Base-by-base conservation (phyloP, 2,113 vertebrate species). In the Gymnocephalus cernua region DNA sequence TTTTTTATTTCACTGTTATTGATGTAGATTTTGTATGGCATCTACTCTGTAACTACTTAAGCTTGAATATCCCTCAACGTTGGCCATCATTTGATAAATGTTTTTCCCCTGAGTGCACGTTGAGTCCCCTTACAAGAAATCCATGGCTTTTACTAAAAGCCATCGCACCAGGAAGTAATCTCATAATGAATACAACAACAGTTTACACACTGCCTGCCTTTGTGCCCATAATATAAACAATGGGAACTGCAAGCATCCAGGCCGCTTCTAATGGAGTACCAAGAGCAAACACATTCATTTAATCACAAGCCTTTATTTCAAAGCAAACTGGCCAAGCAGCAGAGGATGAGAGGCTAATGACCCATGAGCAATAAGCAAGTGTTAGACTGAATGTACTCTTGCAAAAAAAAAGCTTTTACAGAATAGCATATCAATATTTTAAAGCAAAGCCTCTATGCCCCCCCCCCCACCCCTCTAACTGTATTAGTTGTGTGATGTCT, bases 381-480 rank as follows among this genome's bases (percentile, higher is more conserved):
- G 96, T 98, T 98, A 97, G 96, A 97, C 96, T 96, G 95, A 96
- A 97, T 96, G 96, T 95, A 96, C 95, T 96, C 93, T 96, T 95
- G 95, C 83, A 87, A 59, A 75, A 53, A 79, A 88, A 89, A 91
- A 96, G 95, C 96, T 99, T 98, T 98, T 97, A 97, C 96, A 93
- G 96, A 97, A 96, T 95, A 96, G 95, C 96, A 95, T 98, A 99
- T 99, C 98, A 99, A 99, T 98, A 99, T 99, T 99, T 99, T 97
- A 98, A 92, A 97, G 98, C 97, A 96, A 96, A 96, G 96, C 96
- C 95, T 96, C 96, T 94, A 94, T 96, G 95, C 91, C 92, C 95
- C 94, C 95, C 62, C 13, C 54, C 95, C 95, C 9, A 0, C 57
- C 95, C 92, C 96, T 95, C 96, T 97, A 96, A 97, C 97, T 95